Evolutionary conservation across 1,140 invertebrate species (phyloP), one percentile per base, ranked within the genome.

Genomic region (Cydia splendana): DNA sequence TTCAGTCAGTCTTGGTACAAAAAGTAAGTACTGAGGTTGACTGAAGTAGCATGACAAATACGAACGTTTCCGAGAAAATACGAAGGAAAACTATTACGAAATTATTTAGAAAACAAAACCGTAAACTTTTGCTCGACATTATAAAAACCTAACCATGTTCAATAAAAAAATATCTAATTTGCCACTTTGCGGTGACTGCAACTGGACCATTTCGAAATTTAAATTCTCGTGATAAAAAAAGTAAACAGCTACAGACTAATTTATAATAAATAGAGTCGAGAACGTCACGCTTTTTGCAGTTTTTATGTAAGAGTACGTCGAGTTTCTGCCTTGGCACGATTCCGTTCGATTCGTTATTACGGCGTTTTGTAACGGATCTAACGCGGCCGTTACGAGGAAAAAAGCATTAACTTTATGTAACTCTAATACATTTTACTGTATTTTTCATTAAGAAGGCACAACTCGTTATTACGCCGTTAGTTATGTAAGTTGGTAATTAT

Each of bases 331-430:
- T 71, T 42, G 30, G 67, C 30, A 42, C 34, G n/a, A 42, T 69
- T 69, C 30, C 67, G 67, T 71, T 51, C 76, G 75, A 78, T 77
- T 77, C 80, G 80, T 84, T 84, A 84, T 79, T 80, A 78, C 77
- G 75, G 76, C 74, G 79, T 77, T 78, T 75, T 65, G 75, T 79
- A 79, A 76, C 77, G 76, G 45, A 71, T 71, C 30, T 34, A 71
- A 62, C 57, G 53, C 57, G 76, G 78, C 76, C 78, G 80, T 79
- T 82, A 79, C 75, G 75, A 80, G 57, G 57, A 62, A 62, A 24
- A 62, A 62, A 62, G 57, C 20, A 62, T 10, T 62, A 62, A 20
- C 57, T 62, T 62, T 62, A 62, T n/a, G 12, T 62, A 62, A 62
- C 18, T 62, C n/a, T 10, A 7, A 62, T 62, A 12, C 57, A 24